Base-by-base conservation (phyloP, 2,888 invertebrate genomes). In the Acrobeloides nanus region DNA sequence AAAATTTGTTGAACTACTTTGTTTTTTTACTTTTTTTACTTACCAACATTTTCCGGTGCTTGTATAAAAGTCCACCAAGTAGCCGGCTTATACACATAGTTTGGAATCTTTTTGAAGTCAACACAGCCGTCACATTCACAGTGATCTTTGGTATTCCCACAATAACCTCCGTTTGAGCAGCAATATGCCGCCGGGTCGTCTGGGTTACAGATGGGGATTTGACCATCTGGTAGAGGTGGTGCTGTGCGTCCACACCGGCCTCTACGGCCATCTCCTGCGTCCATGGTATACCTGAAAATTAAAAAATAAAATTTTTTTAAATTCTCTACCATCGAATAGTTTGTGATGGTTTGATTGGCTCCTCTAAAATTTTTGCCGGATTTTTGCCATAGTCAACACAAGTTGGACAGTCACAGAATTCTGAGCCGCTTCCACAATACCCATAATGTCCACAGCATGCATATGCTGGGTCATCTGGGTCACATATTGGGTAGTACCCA, bases 381-480 rank as follows among this genome's bases (percentile, higher is more conserved):
- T 70, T 53, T 0, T 55, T 32, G 6, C 60, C 68, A 41, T 71
- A 69, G 39, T 69, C 61, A 3, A 69, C 61, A 47, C 73, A 72
- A 24, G 57, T 63, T 6, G 62, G 55, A 51, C 73, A 74, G n/a
- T 56, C 53, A 49, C 73, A 73, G 53, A 60, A 74, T n/a, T 68
- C 62, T 5, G 62, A 49, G 0, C 72, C 73, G 3, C 55, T 53
- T 17, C 73, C 73, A 48, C 73, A 73, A 38, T 65, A 73, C 2
- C 73, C 72, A 40, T 49, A 66, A 42, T 49, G 31, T n/a, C 73
- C 67, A 39, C 73, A 73, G 52, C 73, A 73, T 31, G 69, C 56
- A 44, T 69, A 66, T 6, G 67, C 70, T 2, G 68, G 68, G 52
- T 74, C 73, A 40, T 68, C 69, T 2, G 73, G 73, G 50, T 73